phyloP scores from a whole-genome alignment of 1,140 invertebrate genomes.

The Steinernema feltiae region DNA sequence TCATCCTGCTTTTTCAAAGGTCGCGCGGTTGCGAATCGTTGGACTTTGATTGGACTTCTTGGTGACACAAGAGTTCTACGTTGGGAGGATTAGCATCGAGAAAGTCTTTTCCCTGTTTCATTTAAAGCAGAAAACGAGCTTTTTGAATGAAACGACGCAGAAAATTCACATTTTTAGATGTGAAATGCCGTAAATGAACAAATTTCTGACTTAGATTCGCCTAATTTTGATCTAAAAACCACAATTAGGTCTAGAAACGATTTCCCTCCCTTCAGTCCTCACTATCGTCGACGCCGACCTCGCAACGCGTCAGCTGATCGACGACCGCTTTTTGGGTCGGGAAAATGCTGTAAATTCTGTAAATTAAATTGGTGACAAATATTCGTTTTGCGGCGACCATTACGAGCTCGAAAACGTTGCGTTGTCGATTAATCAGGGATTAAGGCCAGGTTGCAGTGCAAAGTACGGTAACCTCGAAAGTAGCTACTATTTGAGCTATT shows the following conservation, averaged over 20 bases:
- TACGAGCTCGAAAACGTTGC: too few relatives aligned
- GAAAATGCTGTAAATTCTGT: too few relatives aligned
- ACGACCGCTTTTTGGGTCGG: slow-evolving; percentile 12
- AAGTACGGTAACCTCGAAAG: too few relatives aligned
- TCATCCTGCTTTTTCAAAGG: background rate
- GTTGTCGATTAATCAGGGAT: too few relatives aligned
- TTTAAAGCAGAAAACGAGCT: background rate
- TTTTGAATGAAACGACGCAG: too few relatives aligned
- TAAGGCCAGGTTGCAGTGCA: too few relatives aligned
- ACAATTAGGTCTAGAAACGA: too few relatives aligned
- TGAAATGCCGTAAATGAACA: too few relatives aligned
- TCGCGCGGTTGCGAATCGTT: background rate
- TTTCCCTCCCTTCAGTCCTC: background rate
- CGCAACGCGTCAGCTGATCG: background rate
- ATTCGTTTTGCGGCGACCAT: too few relatives aligned
- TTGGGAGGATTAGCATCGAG: background rate
- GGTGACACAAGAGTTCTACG: background rate
- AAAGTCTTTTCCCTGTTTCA: background rate
- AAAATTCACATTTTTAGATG: too few relatives aligned
- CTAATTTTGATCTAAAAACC: background rate
- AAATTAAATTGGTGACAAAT: too few relatives aligned
- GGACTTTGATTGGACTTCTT: background rate
- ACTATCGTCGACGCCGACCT: background rate
- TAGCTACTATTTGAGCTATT: too few relatives aligned
- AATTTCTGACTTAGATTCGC: background rate